Base-by-base conservation (phyloP, 2,888 invertebrate species). In the Patella depressa region DNA sequence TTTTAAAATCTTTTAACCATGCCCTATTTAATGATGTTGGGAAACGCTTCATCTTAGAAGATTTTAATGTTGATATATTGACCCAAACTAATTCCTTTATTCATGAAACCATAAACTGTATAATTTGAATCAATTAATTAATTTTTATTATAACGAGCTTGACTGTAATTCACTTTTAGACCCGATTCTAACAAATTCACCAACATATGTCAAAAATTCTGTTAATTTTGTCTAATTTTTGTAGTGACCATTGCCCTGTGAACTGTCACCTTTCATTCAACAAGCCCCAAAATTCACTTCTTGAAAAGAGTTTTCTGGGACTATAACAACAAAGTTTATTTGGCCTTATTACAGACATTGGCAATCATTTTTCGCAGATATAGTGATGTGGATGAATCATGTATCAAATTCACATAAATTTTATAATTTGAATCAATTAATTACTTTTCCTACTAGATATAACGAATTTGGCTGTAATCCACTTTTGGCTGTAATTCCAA, bases 231-330 rank as follows among this genome's bases (percentile, higher is more conserved):
- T n/a, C 65, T 24, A 65, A 65, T 15, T 65, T 19, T 19, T 65
- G 24, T 7, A 65, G 65, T 65, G 65, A 65, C 65, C 65, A 65
- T 11, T 65, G 65, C 65, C 65, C 65, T 65, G 19, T n/a, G 24
- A 19, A 65, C 24, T 65, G 65, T 65, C 65, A n/a, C 12, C 65
- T 65, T 65, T 19, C n/a, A 19, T 14, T 65, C 19, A 24, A 65
- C 24, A 19, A 19, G 19, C 14, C 65, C 65, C 19, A 59, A 59
- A 59, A 17, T 19, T 19, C 17, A 7, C 11, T 59, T 1, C 19
- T 59, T 9, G 9, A 59, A 59, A 59, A 17, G 59, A 59, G 11
- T 19, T 59, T 5, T 65, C n/a, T 24, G 19, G 3, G 65, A 65
- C 65, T 65, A 65, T 65, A 19, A n/a, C n/a, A 65, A 65, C 7